A percentile compares a stretch with the other conserved stretches of the same genome.
phyloP scores from a whole-genome alignment of 2,797 vertebrate genomes.

The Hafferia zeledoni region DNA sequence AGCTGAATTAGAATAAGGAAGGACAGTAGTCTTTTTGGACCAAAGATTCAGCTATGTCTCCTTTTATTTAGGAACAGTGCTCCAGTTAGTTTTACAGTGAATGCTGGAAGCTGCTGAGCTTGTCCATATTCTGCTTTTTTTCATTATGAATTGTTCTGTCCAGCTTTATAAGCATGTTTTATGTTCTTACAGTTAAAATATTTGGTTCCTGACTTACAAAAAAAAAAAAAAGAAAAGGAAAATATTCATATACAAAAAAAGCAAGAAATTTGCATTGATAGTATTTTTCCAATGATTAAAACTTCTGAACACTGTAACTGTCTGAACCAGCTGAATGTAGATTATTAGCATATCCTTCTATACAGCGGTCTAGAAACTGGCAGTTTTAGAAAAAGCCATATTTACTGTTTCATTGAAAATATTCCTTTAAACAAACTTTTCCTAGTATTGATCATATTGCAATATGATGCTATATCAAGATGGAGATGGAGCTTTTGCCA shows the following conservation, averaged over 20 bases:
- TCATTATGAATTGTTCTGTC: background rate
- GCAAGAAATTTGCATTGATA: background rate
- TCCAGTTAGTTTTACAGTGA: background rate
- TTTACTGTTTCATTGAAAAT: background rate
- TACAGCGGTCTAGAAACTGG: background rate
- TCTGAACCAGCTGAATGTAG: background rate
- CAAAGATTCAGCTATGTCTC: background rate
- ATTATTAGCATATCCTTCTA: background rate
- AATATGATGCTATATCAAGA: background rate
- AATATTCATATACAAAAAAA: background rate
- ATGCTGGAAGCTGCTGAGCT: background rate
- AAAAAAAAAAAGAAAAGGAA: background rate
- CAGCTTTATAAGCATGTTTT: background rate
- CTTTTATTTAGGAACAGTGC: background rate
- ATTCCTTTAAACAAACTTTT: background rate
- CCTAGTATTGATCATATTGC: background rate
- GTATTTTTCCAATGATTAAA: background rate
- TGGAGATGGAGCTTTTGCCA: background rate
- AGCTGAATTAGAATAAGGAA: background rate
- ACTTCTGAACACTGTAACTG: background rate
- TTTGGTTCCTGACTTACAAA: background rate
- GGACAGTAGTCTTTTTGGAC: background rate
- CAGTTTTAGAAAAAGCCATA: background rate
- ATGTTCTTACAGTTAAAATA: background rate
- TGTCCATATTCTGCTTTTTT: background rate